Evolutionary conservation across 2,113 vertebrate genomes (phyloP), one percentile per base, ranked within the genome.

Genomic region (Zonotrichia leucophrys): DNA sequence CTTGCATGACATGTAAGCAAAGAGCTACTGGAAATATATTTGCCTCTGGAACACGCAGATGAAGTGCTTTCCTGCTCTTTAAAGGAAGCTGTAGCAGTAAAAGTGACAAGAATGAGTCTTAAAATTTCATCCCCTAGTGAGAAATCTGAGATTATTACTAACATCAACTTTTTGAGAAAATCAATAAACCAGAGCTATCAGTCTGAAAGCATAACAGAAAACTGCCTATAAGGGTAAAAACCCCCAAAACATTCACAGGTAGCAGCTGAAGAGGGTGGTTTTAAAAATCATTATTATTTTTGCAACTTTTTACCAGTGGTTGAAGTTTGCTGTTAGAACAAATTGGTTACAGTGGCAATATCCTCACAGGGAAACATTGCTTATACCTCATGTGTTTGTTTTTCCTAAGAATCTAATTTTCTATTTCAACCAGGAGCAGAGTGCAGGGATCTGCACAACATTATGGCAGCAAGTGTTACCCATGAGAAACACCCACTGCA

Each of bases 211-310:
- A 46, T 22, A 53, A n/a, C 23, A 79, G 68, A 53, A 3, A 7
- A 24, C 13, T 44, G 22, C 14, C 33, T 76, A 6, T 44, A 53
- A 37, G 33, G 42, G 37, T 12, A 5, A 42, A 75, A 64, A 24
- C 0, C 0, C 2, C 9, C 10, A 9, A 55, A 70, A 16, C 1
- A 11, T 42, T 56, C 47, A 62, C 8, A 50, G 30, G 35, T n/a
- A 88, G 33, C 30, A 81, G 15, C 22, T 72, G 41, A 78, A 87
- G 62, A 37, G 9, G 17, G 6, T 15, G 7, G 13, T 52, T 62
- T 67, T 49, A 9, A 27, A 28, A 81, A 49, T 9, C 6, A 37
- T 41, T 21, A 27, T 63, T 53, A 49, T 69, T 90, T 37, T 63
- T 76, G 9, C 50, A 33, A 2, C 25, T 58, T 82, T 82, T 82